These are phyloP conservation scores for Urocitellus parryii DNA, from an alignment of 2,113 vertebrate genomes.

Conservation along the genomic window DNA sequence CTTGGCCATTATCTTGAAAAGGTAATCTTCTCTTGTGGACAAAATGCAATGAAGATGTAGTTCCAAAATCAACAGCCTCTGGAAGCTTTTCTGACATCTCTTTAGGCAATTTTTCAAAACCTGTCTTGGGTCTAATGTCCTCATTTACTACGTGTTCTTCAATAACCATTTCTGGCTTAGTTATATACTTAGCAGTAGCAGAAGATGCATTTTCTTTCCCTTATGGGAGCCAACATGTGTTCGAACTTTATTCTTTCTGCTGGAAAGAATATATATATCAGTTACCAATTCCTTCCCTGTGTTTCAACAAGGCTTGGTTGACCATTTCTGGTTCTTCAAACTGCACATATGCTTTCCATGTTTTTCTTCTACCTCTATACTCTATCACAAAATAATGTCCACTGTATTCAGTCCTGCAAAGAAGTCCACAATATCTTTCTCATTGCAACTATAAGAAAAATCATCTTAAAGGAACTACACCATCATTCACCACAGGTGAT, in stretches of 20 bases:
- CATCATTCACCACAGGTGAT: conserved; percentile 76
- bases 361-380: no score
- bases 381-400: conserved; percentile 86
- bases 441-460: conserved; percentile 91
- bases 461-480: conserved; percentile 92
- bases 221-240: conserved; percentile 65
- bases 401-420: conserved; percentile 91
- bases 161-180: conserved; percentile 73
- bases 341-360: no score
- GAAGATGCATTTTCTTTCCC: conserved; percentile 70
- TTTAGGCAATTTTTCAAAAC: background rate
- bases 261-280: no score
- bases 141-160: conserved; percentile 75
- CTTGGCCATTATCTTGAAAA: no score
- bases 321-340: no score
- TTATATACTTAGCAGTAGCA: conserved; percentile 69
- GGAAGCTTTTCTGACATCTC: no score
- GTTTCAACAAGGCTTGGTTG: no score
- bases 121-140: conserved; percentile 12
- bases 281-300: no score
- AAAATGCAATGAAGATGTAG: no score
- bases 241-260: no score
- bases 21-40: no score
- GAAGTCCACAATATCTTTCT: conserved; percentile 91
- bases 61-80: no score